Conservation (phyloP, 2,888 invertebrate species). For the Andrena minutula region DNA sequence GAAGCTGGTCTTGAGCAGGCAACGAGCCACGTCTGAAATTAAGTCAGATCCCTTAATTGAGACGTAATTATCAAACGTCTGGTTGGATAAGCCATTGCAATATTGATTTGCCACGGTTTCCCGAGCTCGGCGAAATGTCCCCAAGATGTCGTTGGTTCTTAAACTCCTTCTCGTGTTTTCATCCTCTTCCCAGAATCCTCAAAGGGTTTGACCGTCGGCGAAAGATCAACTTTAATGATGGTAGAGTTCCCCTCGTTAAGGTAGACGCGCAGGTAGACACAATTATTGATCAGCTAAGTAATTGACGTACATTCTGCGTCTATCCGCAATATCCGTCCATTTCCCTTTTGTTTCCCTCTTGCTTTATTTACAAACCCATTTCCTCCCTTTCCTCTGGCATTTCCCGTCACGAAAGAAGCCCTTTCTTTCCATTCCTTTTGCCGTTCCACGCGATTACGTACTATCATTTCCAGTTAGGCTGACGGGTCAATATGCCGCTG, state of each 20-base stretch:
- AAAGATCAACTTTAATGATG: no score
- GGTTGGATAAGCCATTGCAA: constrained; percentile 51
- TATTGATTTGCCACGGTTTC: constrained; percentile 62
- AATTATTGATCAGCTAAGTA: constrained; percentile 16
- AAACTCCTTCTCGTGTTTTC: constrained; percentile 6
- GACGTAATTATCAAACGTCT: constrained; percentile 78
- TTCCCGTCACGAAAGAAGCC: constrained; percentile 29
- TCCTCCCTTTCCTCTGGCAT: constrained; percentile 14
- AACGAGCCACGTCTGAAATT: constrained; percentile 66
- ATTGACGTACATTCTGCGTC: not conserved
- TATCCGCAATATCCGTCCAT: not conserved
- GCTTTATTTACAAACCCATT: constrained; percentile 34
- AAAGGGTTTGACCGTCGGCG: not conserved
- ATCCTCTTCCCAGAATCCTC: not conserved
- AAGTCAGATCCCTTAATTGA: constrained; percentile 80
- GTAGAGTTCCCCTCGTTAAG: not conserved
- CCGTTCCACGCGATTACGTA: constrained; percentile 62
- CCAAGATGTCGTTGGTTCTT: not conserved
- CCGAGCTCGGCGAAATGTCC: constrained; percentile 20
- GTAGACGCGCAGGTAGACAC: constrained; percentile 3
- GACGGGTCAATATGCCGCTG: constrained; percentile 60
- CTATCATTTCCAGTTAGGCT: constrained; percentile 69
- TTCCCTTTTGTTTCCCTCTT: constrained; percentile 7
- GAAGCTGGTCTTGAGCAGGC: constrained; percentile 56
- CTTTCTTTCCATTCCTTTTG: constrained; percentile 40